phyloP scores from a whole-genome alignment of 2,113 vertebrate genomes.

The Apodemus sylvaticus region DNA sequence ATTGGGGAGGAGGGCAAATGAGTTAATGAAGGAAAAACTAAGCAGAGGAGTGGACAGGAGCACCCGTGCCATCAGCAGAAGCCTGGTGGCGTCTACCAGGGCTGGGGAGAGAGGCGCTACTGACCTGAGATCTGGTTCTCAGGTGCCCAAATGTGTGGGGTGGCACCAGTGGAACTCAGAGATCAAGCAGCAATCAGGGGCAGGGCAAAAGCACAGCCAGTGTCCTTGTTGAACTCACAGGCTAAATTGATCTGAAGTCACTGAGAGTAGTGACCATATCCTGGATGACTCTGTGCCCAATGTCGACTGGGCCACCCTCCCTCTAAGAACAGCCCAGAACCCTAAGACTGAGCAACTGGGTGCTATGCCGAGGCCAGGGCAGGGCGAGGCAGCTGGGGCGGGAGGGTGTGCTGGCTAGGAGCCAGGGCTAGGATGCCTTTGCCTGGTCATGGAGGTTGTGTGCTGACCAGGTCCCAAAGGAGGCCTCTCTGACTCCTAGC shows the following conservation, averaged over 20 bases:
- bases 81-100: neutral
- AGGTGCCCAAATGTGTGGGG: neutral
- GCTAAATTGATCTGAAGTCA: neutral
- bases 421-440: neutral
- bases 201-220: neutral
- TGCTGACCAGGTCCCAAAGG: neutral
- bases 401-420: fast-evolving
- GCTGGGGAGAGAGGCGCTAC: too few species aligned
- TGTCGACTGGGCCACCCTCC: too few species aligned
- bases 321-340: neutral
- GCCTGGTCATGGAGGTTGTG: neutral
- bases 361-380: neutral
- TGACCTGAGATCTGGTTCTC: neutral
- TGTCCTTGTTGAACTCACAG: neutral
- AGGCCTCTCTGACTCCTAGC: neutral
- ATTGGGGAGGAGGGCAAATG: fast-evolving
- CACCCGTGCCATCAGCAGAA: neutral
- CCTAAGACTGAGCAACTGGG: neutral
- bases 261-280: fast-evolving
- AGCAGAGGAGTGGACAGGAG: neutral
- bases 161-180: too few species aligned
- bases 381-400: fast-evolving
- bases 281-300: neutral
- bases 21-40: too few species aligned
- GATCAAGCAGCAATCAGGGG: neutral